Percentiles rank a stretch among this genome's conserved stretches.
These are phyloP conservation scores for Belgica antarctica DNA, from an alignment of 2,888 invertebrate species.

Conservation along the genomic window DNA sequence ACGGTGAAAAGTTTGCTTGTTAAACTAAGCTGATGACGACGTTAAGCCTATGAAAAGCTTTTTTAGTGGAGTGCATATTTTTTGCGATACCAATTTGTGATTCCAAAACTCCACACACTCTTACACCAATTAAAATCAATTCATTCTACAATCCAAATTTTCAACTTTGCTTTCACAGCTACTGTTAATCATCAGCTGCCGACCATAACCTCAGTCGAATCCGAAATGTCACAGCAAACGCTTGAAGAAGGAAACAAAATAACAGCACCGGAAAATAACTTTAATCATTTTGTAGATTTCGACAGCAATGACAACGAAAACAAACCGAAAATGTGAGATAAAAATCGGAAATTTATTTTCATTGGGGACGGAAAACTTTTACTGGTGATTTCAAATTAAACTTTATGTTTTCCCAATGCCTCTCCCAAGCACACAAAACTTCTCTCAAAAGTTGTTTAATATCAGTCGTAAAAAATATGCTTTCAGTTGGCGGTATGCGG, in stretches of 20 bases:
- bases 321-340: slow-evolving; percentile 14
- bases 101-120: no score
- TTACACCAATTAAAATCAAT: no score
- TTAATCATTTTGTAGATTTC: neutral
- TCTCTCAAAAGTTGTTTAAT: slow-evolving; percentile 27
- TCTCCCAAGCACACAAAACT: neutral
- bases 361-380: neutral
- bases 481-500: slow-evolving; percentile 52
- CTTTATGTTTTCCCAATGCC: slow-evolving; percentile 1
- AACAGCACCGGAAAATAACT: neutral
- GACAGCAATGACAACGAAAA: neutral
- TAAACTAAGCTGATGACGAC: no score
- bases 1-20: no score
- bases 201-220: slow-evolving; percentile 40
- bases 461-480: slow-evolving; percentile 1
- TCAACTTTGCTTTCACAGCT: neutral
- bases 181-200: neutral
- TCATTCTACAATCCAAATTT: no score
- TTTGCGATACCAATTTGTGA: no score
- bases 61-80: no score
- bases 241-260: slow-evolving; percentile 43
- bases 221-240: slow-evolving; percentile 42
- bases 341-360: neutral
- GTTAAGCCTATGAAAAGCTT: no score
- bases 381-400: slow-evolving; percentile 15